Conservation (phyloP, 2,113 vertebrate species). For the Atractosteus spatula region DNA sequence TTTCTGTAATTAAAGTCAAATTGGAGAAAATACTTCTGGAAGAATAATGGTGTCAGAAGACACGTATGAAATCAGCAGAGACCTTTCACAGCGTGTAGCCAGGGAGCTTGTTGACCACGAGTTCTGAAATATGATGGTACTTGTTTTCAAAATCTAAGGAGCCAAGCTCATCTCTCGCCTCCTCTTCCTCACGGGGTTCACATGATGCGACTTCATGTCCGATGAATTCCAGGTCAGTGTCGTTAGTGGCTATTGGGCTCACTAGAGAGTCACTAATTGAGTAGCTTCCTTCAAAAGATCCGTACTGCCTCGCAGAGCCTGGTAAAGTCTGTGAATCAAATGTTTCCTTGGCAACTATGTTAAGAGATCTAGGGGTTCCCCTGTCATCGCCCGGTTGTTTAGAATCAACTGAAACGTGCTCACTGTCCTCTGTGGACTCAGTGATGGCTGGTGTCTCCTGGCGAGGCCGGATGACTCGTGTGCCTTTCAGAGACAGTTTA, state of each 20-base stretch:
- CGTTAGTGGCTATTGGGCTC: constrained; percentile 52
- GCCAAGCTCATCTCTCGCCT: constrained; percentile 55
- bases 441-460: constrained; percentile 43
- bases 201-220: constrained; percentile 42
- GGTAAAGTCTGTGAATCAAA: constrained; percentile 24
- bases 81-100: constrained; percentile 80
- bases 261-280: constrained; percentile 43
- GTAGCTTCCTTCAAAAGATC: constrained; percentile 43
- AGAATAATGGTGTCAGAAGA: background rate
- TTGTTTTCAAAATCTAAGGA: constrained; percentile 60
- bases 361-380: background rate
- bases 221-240: constrained; percentile 44
- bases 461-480: constrained; percentile 35
- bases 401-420: constrained; percentile 29
- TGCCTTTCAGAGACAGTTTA: constrained; percentile 56
- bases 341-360: constrained; percentile 21
- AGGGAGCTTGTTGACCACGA: constrained; percentile 79
- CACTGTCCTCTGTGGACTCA: constrained; percentile 48
- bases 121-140: constrained; percentile 78
- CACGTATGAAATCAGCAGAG: background rate
- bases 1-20: too few relatives aligned
- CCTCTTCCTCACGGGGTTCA: constrained; percentile 41
- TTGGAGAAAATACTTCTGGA: background rate
- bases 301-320: constrained; percentile 32
- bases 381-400: constrained; percentile 19